phyloP scores from a whole-genome alignment of 1,140 invertebrate genomes.

The Limonius californicus region DNA sequence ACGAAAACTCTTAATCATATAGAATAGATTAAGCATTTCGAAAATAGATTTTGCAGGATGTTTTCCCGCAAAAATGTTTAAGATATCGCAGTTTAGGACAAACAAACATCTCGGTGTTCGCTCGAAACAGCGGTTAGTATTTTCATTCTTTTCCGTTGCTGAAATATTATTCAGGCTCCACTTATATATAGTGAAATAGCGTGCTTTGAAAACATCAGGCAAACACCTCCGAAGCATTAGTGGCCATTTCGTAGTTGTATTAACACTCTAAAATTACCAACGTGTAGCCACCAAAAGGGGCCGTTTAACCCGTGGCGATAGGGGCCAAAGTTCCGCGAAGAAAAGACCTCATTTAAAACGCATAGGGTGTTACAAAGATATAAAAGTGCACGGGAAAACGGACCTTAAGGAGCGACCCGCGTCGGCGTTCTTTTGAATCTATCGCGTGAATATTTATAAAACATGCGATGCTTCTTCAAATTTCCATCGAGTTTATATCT shows the following conservation, averaged over 20 bases:
- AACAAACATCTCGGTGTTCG: no score
- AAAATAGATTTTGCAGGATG: no score
- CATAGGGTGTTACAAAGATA: slow-evolving; percentile 1
- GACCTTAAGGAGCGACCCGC: slow-evolving; percentile 1
- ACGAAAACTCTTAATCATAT: no score
- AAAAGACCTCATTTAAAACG: background rate
- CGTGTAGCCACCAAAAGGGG: background rate
- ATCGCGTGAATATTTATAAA: slow-evolving; percentile 17
- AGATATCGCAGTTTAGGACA: no score
- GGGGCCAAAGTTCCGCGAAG: background rate
- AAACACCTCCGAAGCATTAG: slow-evolving; percentile 45
- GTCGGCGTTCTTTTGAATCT: slow-evolving; percentile 4
- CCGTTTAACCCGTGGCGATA: background rate
- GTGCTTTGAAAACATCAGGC: slow-evolving; percentile 40
- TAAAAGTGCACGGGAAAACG: background rate
- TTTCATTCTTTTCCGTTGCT: background rate
- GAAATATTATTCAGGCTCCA: background rate
- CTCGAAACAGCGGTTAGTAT: background rate
- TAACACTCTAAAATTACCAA: slow-evolving; percentile 44
- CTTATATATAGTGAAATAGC: slow-evolving; percentile 34
- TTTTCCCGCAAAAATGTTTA: no score
- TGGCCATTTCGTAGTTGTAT: slow-evolving; percentile 47
- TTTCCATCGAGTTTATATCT: slow-evolving; percentile 3
- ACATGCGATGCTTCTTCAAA: slow-evolving; percentile 17
- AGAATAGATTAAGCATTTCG: no score